Evolutionary conservation across 2,888 invertebrate genomes (phyloP).

Genomic region (Mesorhabditis sp.): DNA sequence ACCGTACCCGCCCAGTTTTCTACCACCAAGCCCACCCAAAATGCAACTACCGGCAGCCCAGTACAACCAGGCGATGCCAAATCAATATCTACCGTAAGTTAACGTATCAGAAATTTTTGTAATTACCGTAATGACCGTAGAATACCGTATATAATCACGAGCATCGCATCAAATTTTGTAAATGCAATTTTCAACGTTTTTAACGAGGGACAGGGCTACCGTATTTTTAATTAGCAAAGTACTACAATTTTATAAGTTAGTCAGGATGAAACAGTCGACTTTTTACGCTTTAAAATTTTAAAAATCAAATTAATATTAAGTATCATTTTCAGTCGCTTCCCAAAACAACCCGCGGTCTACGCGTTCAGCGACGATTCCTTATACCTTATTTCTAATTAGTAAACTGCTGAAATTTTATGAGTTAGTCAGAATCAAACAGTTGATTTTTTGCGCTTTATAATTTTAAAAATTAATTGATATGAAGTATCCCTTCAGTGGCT

Average conservation of each 20-base stretch:
- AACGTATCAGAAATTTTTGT: too few relatives aligned
- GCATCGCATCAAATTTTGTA: too few relatives aligned
- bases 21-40: slow-evolving; percentile 38
- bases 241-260: too few relatives aligned
- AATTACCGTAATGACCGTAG: too few relatives aligned
- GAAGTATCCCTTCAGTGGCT: neutral
- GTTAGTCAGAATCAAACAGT: too few relatives aligned
- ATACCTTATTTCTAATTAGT: too few relatives aligned
- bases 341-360: neutral
- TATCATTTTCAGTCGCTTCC: neutral
- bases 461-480: neutral
- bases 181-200: neutral
- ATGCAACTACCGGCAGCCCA: slow-evolving; percentile 22
- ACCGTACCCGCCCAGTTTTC: slow-evolving; percentile 38
- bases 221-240: too few relatives aligned
- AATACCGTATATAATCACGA: too few relatives aligned
- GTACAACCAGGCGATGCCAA: neutral
- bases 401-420: too few relatives aligned
- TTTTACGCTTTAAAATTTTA: too few relatives aligned
- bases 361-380: neutral
- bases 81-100: neutral
- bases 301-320: neutral
- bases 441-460: too few relatives aligned
- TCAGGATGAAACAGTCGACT: too few relatives aligned
- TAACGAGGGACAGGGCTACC: neutral